Conservation (phyloP, 2,113 vertebrate species). For the Clarias macrocephalus region DNA sequence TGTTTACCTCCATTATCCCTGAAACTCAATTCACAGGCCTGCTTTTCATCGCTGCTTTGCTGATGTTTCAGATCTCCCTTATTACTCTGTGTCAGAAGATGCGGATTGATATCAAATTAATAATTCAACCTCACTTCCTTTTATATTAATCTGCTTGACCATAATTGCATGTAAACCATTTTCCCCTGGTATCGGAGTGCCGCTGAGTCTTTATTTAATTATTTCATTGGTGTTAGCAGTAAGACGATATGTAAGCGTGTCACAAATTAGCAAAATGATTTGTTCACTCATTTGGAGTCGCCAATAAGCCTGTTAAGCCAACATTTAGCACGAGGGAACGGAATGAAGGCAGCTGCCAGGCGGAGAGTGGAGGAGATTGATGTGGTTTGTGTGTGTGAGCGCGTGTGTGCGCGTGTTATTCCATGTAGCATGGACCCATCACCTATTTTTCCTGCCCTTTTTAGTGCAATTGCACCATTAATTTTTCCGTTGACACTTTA, state of each 20-base stretch:
- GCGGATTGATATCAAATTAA: slow-evolving; percentile 25
- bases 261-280: slow-evolving; percentile 20
- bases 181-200: not conserved
- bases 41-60: not conserved
- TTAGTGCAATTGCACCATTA: slow-evolving; percentile 50
- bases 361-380: not conserved
- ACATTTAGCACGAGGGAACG: slow-evolving; percentile 22
- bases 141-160: slow-evolving; percentile 4
- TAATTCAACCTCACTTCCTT: slow-evolving; percentile 29
- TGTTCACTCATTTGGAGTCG: not conserved
- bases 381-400: slow-evolving; percentile 1
- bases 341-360: slow-evolving; percentile 14
- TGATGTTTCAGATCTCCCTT: slow-evolving; percentile 2
- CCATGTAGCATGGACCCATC: slow-evolving; percentile 16
- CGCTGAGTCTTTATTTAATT: not conserved
- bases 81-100: slow-evolving; percentile 9
- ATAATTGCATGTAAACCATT: slow-evolving; percentile 37
- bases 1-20: not conserved
- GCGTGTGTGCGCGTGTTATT: slow-evolving; percentile 10
- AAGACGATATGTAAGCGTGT: slow-evolving; percentile 14
- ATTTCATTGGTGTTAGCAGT: slow-evolving; percentile 11
- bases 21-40: not conserved
- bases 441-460: slow-evolving; percentile 32
- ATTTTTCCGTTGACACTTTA: slow-evolving; percentile 49
- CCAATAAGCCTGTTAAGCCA: slow-evolving; percentile 46